These are phyloP conservation scores for Diachasmimorpha longicaudata DNA, from an alignment of 1,140 invertebrate genomes.

Conservation along the genomic window DNA sequence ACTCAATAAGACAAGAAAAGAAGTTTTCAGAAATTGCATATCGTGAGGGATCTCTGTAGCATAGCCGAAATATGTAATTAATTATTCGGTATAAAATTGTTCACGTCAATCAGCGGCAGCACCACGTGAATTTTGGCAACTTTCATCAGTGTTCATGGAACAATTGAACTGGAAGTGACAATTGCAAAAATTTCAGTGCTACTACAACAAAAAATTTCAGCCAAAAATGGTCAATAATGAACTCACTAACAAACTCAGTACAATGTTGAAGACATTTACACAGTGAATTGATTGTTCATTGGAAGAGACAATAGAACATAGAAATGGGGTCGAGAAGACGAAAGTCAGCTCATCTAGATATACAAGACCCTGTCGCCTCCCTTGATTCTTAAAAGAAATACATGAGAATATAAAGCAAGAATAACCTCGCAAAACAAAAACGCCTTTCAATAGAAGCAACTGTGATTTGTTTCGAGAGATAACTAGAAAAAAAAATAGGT, in stretches of 20 bases:
- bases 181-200: too few relatives aligned
- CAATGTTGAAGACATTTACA: background rate
- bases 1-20: background rate
- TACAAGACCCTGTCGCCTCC: background rate
- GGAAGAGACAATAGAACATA: background rate
- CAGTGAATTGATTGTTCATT: constrained; percentile 5
- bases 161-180: too few relatives aligned
- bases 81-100: too few relatives aligned
- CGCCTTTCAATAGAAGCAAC: background rate
- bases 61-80: background rate
- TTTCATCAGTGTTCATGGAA: too few relatives aligned
- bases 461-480: background rate
- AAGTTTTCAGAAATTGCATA: too few relatives aligned
- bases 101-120: too few relatives aligned
- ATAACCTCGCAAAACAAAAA: background rate
- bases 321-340: background rate
- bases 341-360: background rate
- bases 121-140: too few relatives aligned
- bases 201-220: too few relatives aligned
- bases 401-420: background rate
- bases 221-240: too few relatives aligned
- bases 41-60: too few relatives aligned
- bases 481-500: background rate
- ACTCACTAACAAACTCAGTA: background rate
- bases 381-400: background rate